Base-by-base conservation (phyloP, 2,888 invertebrate species). In the Myopa testacea region DNA sequence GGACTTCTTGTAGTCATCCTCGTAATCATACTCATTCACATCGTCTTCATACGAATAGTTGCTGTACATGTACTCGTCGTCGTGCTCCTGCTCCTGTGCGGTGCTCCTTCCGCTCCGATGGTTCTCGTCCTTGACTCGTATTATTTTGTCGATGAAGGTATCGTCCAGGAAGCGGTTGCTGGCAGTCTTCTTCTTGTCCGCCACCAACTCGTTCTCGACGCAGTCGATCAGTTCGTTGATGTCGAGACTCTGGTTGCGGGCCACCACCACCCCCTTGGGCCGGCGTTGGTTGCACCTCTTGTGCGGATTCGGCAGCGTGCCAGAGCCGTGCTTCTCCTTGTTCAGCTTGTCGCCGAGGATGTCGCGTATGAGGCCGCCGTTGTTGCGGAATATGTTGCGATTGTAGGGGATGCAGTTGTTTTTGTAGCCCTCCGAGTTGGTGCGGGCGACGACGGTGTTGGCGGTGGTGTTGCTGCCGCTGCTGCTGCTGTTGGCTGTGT, bases 201-300 rank as follows among this genome's bases (percentile, higher is more conserved):
- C 71, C 16, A 80, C 79, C 77, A 85, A 74, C 37, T 87, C 86
- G 16, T 84, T 80, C 34, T 88, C 88, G 26, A 86, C 87, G 37
- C 86, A 85, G 60, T 85, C 84, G 76, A 88, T 87, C 12, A 89
- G 83, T 67, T 89, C 89, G 52, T 88, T 85, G 37, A 89, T 87
- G 72, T 89, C 89, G 65, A 89, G 82, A 75, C 89, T 89, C 69
- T 89, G 88, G 79, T 89, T 89, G 10, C 88, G 84, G 4, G 84
- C 81, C 73, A 86, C 78, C 10, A 86, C 78, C 10, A 72, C 83
- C 83, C 58, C 55, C 50, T 75, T 75, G 4, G 75, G 58, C 19
- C 45, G 40, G 12, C 69, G 68, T 16, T 73, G 73, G 52, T 73
- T 63, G 73, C 58, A 63, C 16, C 62, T 73, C 3, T 55, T 70